Evolutionary conservation across 1,140 invertebrate genomes (phyloP).

Genomic region (Bilobella aurantiaca): DNA sequence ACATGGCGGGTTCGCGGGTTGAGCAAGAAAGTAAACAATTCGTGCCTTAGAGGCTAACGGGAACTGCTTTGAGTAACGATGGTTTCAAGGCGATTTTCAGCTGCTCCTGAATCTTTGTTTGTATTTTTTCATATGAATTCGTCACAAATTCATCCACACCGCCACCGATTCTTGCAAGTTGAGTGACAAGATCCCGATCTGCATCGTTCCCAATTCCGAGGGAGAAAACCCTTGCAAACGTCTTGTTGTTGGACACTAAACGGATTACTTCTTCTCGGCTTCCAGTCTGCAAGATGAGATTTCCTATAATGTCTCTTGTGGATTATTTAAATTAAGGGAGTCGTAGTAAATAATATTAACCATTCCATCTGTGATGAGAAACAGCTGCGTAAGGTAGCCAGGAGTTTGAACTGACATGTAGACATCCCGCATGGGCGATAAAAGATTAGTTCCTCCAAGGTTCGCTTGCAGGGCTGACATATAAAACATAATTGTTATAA

Average conservation of each 20-base stretch:
- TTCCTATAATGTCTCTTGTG: too few species aligned
- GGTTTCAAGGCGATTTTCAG: constrained; percentile 40
- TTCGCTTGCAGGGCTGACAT: constrained; percentile 33
- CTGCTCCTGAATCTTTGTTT: constrained; percentile 38
- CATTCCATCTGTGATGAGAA: constrained; percentile 40
- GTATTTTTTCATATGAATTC: constrained; percentile 36
- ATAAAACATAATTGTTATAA: too few species aligned
- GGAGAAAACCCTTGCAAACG: constrained; percentile 37
- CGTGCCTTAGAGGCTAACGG: too few species aligned
- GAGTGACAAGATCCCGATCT: constrained; percentile 38
- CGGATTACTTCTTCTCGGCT: constrained; percentile 36
- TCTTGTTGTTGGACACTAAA: constrained; percentile 34
- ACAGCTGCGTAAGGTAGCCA: constrained; percentile 37
- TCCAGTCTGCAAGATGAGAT: too few species aligned
- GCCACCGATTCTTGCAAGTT: constrained; percentile 38
- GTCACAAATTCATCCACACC: constrained; percentile 39
- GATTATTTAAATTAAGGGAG: too few species aligned
- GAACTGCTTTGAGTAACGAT: too few species aligned
- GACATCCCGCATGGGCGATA: constrained; percentile 37
- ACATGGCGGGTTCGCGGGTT: too few species aligned
- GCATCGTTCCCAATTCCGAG: constrained; percentile 39
- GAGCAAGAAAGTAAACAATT: too few species aligned
- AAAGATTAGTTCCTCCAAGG: constrained; percentile 40
- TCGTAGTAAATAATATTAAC: too few species aligned
- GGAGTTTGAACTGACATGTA: constrained; percentile 33